These are phyloP conservation scores for Brotula barbata DNA, from an alignment of 2,797 vertebrate genomes.

Conservation along the genomic window DNA sequence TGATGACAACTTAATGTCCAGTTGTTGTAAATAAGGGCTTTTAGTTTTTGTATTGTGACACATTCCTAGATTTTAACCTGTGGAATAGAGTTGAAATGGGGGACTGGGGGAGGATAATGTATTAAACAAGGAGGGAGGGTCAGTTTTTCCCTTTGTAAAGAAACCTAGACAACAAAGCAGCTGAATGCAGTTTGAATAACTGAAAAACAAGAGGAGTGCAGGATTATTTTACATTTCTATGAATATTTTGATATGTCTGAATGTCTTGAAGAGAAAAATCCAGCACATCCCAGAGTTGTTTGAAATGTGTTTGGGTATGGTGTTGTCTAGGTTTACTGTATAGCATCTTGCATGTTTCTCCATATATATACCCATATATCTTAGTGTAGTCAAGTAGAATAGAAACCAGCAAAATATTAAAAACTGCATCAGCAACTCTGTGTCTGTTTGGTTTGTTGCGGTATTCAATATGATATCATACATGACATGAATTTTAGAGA, in stretches of 20 bases:
- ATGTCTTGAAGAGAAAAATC: conserved; percentile 28
- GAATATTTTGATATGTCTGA: conserved; percentile 18
- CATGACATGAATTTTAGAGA: too few species aligned
- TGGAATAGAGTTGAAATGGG: conserved; percentile 38
- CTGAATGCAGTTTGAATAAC: conserved; percentile 52
- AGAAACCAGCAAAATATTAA: conserved; percentile 80
- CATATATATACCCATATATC: conserved; percentile 69
- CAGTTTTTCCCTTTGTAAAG: conserved; percentile 51
- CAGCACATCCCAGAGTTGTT: conserved; percentile 34
- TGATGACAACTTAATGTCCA: conserved; percentile 47
- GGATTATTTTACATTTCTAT: conserved; percentile 28
- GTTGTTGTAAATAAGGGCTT: conserved; percentile 73
- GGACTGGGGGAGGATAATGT: conserved; percentile 9
- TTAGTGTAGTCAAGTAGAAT: conserved; percentile 77
- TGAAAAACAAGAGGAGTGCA: conserved; percentile 23
- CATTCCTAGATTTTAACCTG: conserved; percentile 62
- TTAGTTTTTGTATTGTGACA: conserved; percentile 66
- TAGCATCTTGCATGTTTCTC: conserved; percentile 70
- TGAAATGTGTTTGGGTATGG: conserved; percentile 48
- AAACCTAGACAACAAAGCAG: conserved; percentile 49
- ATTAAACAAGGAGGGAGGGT: conserved; percentile 11
- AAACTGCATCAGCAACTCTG: conserved; percentile 76
- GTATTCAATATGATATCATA: too few species aligned
- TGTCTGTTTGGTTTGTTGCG: conserved; percentile 40
- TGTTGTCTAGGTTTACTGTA: conserved; percentile 63